phyloP scores from a whole-genome alignment of 2,888 invertebrate genomes.

The Cremastobaeus sp. region DNA sequence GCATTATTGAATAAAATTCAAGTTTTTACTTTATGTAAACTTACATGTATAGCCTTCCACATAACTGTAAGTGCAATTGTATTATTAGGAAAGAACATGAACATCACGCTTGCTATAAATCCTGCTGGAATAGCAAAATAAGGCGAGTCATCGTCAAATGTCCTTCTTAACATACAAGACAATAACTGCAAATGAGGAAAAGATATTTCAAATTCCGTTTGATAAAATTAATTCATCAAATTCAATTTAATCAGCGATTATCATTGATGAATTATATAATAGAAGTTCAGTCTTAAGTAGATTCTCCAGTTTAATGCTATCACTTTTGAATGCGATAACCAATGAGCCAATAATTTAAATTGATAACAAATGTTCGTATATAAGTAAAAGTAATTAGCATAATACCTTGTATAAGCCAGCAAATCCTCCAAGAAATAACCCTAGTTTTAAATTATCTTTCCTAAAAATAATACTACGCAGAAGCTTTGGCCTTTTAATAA shows the following conservation, averaged over 20 bases:
- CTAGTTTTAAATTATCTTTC: conserved; percentile 81
- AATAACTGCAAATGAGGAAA: conserved; percentile 79
- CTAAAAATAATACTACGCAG: conserved; percentile 80
- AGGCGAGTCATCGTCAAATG: conserved; percentile 81
- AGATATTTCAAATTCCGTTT: conserved; percentile 28
- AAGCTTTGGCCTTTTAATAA: conserved; percentile 80
- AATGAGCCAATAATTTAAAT: too few relatives aligned
- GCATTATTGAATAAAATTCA: too few relatives aligned
- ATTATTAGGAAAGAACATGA: conserved; percentile 86
- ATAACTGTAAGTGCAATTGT: conserved; percentile 89
- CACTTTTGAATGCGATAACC: too few relatives aligned
- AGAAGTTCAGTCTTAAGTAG: too few relatives aligned
- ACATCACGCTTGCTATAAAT: conserved; percentile 84
- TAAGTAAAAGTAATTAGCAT: too few relatives aligned
- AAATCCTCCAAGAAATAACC: conserved; percentile 85
- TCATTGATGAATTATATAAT: too few relatives aligned
- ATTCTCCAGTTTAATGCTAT: too few relatives aligned
- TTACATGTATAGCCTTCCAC: conserved; percentile 90
- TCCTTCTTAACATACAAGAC: conserved; percentile 84
- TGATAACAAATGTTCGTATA: too few relatives aligned
- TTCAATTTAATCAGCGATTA: too few relatives aligned
- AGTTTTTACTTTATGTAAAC: too few relatives aligned
- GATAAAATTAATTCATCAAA: too few relatives aligned
- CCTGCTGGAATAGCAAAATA: conserved; percentile 85
- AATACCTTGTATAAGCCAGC: conserved; percentile 84